Evolutionary conservation across 2,113 vertebrate genomes (phyloP).

Genomic region (Petrocephalus zakoni): DNA sequence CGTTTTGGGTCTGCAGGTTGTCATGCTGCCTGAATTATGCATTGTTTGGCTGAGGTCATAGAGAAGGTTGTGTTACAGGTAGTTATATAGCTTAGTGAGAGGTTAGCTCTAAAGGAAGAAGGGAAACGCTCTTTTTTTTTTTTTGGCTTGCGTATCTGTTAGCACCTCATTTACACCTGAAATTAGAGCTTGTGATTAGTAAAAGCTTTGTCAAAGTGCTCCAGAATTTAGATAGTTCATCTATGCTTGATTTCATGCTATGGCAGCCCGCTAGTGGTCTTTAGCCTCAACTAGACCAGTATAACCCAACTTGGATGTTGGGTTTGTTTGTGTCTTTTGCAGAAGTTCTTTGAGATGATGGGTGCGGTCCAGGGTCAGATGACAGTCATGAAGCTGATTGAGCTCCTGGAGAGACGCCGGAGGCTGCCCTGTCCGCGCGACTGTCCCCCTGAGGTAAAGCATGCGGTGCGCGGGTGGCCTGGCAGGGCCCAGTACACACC

Average conservation of each 20-base stretch:
- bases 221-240: not conserved
- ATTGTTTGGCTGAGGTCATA: not conserved
- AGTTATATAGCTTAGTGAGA: not conserved
- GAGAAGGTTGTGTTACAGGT: not conserved
- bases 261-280: not conserved
- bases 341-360: constrained; percentile 81
- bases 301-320: not conserved
- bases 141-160: not conserved
- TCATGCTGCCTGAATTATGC: not conserved
- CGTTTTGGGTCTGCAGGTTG: not conserved
- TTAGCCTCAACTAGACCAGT: not conserved
- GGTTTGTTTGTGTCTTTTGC: not conserved
- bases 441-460: constrained; percentile 73
- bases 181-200: not conserved
- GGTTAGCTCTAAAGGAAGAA: not conserved
- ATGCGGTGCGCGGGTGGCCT: not conserved
- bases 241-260: no score
- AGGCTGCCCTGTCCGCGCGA: constrained; percentile 69
- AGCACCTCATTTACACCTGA: not conserved
- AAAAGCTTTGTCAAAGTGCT: not conserved
- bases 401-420: constrained; percentile 64
- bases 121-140: not conserved
- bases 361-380: constrained; percentile 63
- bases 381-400: constrained; percentile 68
- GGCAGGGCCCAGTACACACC: not conserved